Conservation (phyloP, 2,113 vertebrate genomes). For the Chauna torquata region DNA sequence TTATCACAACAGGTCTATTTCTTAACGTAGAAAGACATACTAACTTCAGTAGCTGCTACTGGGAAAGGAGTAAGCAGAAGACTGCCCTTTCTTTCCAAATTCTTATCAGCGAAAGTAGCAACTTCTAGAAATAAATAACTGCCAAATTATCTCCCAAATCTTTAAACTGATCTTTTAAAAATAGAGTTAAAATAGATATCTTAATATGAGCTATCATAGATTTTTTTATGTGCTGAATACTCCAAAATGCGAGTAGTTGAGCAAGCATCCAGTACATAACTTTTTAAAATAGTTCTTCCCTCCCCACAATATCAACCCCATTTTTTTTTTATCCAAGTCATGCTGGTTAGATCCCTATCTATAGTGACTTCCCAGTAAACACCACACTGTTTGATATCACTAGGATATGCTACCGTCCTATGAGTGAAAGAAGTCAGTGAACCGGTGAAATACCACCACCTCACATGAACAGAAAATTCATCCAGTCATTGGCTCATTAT, state of each 20-base stretch:
- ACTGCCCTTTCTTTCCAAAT: conserved; percentile 44
- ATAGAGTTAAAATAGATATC: conserved; percentile 71
- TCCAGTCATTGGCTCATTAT: conserved; percentile 26
- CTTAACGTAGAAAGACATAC: conserved; percentile 64
- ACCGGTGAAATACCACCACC: background rate
- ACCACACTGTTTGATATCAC: background rate
- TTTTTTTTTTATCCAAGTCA: background rate
- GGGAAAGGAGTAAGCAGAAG: conserved; percentile 50
- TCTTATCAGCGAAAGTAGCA: conserved; percentile 34
- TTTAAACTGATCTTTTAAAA: conserved; percentile 54
- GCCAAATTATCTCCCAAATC: conserved; percentile 65
- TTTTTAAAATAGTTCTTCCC: conserved; percentile 58
- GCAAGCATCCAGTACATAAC: conserved; percentile 61
- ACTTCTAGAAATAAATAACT: conserved; percentile 64
- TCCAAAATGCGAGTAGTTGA: conserved; percentile 26
- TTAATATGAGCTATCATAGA: conserved; percentile 68
- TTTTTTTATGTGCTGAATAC: conserved; percentile 64
- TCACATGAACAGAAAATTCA: background rate
- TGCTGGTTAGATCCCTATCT: conserved; percentile 35
- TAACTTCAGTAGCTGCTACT: conserved; percentile 62
- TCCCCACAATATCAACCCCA: conserved; percentile 17
- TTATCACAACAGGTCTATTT: conserved; percentile 69
- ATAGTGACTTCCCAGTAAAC: conserved; percentile 50
- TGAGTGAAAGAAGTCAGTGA: background rate
- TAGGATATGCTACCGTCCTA: background rate